Percentiles rank a stretch among this genome's conserved stretches.
Conservation (phyloP, 2,888 invertebrate species). For the Anagyrus pseudococci region DNA sequence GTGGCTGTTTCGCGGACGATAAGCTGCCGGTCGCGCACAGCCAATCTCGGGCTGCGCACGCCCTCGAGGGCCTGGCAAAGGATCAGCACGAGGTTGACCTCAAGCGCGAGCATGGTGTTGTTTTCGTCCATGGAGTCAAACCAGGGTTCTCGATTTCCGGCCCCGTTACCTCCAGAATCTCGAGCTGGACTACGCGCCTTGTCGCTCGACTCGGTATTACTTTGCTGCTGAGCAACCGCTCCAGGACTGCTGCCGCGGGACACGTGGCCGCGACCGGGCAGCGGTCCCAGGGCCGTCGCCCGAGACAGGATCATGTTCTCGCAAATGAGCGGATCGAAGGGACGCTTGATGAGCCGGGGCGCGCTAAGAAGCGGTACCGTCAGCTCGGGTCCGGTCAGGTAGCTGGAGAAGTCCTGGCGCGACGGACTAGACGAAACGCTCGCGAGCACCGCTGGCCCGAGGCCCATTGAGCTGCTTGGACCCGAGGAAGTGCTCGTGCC, state of each 20-base stretch:
- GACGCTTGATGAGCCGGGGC: constrained; percentile 55
- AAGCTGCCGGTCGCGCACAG: constrained; percentile 55
- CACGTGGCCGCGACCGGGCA: constrained; percentile 38
- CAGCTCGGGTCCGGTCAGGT: constrained; percentile 53
- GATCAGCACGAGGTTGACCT: constrained; percentile 56
- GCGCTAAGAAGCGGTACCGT: constrained; percentile 55
- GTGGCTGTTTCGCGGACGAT: constrained; percentile 59
- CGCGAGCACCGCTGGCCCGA: constrained; percentile 30
- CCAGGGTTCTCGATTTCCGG: constrained; percentile 53
- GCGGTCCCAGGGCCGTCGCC: constrained; percentile 53
- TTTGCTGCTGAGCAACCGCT: constrained; percentile 1
- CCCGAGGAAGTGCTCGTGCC: constrained; percentile 43
- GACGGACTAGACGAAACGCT: constrained; percentile 31
- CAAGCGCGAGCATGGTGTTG: constrained; percentile 56
- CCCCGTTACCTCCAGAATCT: constrained; percentile 26
- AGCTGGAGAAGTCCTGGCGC: constrained; percentile 47
- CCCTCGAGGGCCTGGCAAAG: constrained; percentile 58
- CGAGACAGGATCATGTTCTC: constrained; percentile 58
- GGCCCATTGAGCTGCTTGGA: constrained; percentile 38
- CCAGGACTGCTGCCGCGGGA: constrained; percentile 40
- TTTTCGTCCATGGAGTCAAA: constrained; percentile 59
- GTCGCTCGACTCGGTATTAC: constrained; percentile 12
- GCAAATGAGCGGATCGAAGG: constrained; percentile 59
- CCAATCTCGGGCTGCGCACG: constrained; percentile 55
- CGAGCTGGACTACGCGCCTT: constrained; percentile 26